phyloP scores from a whole-genome alignment of 92 coral and sea anemone genomes.

The Bergia puertoricense region DNA sequence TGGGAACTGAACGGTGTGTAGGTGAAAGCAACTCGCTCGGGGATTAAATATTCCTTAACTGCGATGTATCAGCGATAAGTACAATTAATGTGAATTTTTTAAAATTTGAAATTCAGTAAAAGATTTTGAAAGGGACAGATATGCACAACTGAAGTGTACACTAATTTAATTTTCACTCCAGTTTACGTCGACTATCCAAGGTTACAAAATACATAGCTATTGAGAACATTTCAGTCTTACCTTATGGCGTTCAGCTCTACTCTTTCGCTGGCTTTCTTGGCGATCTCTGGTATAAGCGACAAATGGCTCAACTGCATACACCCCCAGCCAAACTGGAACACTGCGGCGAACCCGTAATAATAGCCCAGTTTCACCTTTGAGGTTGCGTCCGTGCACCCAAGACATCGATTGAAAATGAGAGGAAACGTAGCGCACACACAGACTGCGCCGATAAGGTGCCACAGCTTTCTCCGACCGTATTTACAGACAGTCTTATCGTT shows the following conservation, averaged over 20 bases:
- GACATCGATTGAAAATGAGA: conserved; percentile 66
- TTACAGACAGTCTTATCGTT: conserved; percentile 88
- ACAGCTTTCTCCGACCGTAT: conserved; percentile 81
- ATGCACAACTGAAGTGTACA: background rate
- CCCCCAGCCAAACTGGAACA: conserved; percentile 94
- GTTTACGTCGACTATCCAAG: background rate
- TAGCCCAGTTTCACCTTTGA: conserved; percentile 68
- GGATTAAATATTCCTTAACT: background rate
- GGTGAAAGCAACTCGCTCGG: background rate
- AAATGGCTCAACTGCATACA: conserved; percentile 86
- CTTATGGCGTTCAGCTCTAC: conserved; percentile 84
- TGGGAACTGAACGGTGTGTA: too few relatives aligned
- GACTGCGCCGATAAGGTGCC: conserved; percentile 80
- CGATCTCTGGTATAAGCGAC: conserved; percentile 81
- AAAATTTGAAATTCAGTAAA: too few relatives aligned
- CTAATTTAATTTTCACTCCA: background rate
- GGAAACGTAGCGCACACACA: conserved; percentile 70
- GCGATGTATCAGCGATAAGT: too few relatives aligned
- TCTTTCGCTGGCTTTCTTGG: conserved; percentile 66
- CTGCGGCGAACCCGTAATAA: conserved; percentile 73
- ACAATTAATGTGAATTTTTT: too few relatives aligned
- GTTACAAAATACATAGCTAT: background rate
- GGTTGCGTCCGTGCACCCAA: conserved; percentile 58
- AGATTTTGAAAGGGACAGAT: too few relatives aligned
- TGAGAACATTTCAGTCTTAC: conserved; percentile 37